phyloP scores from a whole-genome alignment of 2,797 vertebrate genomes.

The Sebastes steindachneri region DNA sequence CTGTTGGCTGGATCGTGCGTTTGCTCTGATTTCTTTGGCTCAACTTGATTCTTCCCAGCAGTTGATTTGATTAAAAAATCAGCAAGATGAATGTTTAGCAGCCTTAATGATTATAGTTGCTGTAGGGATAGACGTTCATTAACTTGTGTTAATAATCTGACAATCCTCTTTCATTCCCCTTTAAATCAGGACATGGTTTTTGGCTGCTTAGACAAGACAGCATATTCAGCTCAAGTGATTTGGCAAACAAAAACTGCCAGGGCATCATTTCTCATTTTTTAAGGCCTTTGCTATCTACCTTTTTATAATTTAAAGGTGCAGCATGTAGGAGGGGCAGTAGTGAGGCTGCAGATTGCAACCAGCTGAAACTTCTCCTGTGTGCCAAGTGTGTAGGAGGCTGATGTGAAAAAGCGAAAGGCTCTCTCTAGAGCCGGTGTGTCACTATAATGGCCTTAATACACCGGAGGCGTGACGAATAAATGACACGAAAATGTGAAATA shows the following conservation, averaged over 20 bases:
- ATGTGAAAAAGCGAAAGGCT: too few species aligned
- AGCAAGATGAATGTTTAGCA: constrained; percentile 54
- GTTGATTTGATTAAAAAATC: constrained; percentile 43
- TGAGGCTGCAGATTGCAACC: too few species aligned
- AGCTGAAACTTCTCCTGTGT: too few species aligned
- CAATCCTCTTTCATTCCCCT: constrained; percentile 53
- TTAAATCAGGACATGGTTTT: constrained; percentile 55
- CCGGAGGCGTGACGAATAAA: too few species aligned
- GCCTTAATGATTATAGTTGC: constrained; percentile 60
- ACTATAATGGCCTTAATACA: too few species aligned
- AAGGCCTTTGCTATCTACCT: not conserved
- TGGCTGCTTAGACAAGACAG: constrained; percentile 26
- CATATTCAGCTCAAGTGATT: constrained; percentile 22
- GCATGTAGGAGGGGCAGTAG: too few species aligned
- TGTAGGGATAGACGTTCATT: constrained; percentile 58
- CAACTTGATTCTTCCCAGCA: constrained; percentile 16
- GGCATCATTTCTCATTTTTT: constrained; percentile 27
- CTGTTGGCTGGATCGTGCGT: constrained; percentile 8
- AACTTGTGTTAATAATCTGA: constrained; percentile 67
- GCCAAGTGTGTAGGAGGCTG: too few species aligned
- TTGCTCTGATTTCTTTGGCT: constrained; percentile 34
- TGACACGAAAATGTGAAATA: too few species aligned
- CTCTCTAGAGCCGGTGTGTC: too few species aligned
- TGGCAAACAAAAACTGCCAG: constrained; percentile 19
- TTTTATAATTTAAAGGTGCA: constrained; percentile 2